phyloP scores from a whole-genome alignment of 2,888 invertebrate genomes.

The Rhagonycha lutea region DNA sequence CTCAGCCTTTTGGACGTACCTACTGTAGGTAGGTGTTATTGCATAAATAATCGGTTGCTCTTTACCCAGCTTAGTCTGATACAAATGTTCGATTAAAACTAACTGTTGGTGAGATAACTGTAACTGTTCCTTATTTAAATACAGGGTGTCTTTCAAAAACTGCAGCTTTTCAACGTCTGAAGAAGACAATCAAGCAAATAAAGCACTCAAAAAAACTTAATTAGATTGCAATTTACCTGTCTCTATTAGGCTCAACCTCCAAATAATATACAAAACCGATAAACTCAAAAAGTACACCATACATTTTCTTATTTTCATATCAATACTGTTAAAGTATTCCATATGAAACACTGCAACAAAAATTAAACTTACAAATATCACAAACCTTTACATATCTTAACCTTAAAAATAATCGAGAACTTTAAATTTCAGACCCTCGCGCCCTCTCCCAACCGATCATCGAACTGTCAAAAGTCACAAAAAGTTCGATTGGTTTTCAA shows the following conservation, averaged over 20 bases:
- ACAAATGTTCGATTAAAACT: conserved; percentile 45
- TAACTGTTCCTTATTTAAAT: conserved; percentile 47
- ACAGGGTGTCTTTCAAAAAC: conserved; percentile 43
- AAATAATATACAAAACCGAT: conserved; percentile 43
- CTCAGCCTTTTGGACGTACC: conserved; percentile 92
- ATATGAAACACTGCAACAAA: conserved; percentile 7
- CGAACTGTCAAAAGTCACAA: neutral
- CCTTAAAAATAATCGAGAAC: neutral
- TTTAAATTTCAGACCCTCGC: neutral
- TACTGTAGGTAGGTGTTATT: conserved; percentile 88
- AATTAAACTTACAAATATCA: conserved; percentile 1
- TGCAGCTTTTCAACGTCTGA: conserved; percentile 46
- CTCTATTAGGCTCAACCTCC: conserved; percentile 41
- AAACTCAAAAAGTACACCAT: conserved; percentile 40
- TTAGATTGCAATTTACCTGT: conserved; percentile 36
- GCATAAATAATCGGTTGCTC: conserved; percentile 77
- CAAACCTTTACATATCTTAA: conserved; percentile 6
- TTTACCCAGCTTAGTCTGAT: conserved; percentile 35
- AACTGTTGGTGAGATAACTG: conserved; percentile 48
- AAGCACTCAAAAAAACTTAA: neutral
- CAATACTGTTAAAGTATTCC: conserved; percentile 19
- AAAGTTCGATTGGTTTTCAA: neutral
- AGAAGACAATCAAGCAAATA: conserved; percentile 7
- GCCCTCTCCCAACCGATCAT: neutral
- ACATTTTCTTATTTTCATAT: conserved; percentile 26